Evolutionary conservation across 2,797 vertebrate genomes (phyloP).

Genomic region (Rhinophrynus dorsalis): DNA sequence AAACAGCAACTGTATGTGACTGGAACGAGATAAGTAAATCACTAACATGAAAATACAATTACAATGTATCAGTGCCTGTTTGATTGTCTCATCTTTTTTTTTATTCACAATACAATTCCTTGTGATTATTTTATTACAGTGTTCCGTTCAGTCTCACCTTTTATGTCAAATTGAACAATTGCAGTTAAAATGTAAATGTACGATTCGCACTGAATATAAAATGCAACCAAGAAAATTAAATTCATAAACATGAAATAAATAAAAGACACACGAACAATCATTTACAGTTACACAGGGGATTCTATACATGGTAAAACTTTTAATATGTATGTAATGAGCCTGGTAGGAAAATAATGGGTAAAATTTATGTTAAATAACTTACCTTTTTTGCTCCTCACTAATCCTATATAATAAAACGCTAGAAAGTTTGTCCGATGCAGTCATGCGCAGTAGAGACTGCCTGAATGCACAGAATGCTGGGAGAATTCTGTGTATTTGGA

Average conservation of each 20-base stretch:
- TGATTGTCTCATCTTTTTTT: background rate
- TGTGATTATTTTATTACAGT: background rate
- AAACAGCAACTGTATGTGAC: background rate
- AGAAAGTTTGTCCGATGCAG: too few species aligned
- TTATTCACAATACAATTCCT: background rate
- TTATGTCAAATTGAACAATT: background rate
- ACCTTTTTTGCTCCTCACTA: too few species aligned
- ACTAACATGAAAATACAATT: background rate
- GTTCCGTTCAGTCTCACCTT: background rate
- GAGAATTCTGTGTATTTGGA: too few species aligned
- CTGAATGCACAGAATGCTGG: too few species aligned
- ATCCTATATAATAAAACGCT: too few species aligned
- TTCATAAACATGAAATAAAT: background rate
- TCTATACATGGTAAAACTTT: too few species aligned
- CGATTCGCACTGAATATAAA: background rate
- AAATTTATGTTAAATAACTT: too few species aligned
- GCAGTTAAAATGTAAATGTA: background rate
- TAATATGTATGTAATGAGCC: too few species aligned
- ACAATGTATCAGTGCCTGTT: background rate
- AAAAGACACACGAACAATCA: background rate
- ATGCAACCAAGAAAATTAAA: background rate
- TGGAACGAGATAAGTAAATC: background rate
- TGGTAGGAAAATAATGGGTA: too few species aligned
- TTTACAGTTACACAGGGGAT: too few species aligned
- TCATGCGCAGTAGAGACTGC: too few species aligned